These are phyloP conservation scores for Macropis europaea DNA, from an alignment of 2,888 invertebrate species.

Conservation along the genomic window DNA sequence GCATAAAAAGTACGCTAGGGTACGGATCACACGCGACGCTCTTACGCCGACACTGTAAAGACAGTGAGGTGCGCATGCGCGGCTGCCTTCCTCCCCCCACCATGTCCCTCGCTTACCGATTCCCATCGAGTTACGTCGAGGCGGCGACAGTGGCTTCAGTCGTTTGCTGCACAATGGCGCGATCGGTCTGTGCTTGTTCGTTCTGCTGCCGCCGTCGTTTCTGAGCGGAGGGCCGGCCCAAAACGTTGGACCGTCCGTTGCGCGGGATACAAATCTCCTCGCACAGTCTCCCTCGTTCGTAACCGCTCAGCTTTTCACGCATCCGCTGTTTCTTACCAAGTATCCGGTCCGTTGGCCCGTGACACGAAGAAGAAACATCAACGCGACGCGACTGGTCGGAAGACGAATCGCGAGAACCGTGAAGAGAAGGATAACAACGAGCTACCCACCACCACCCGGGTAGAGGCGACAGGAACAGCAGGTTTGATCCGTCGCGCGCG, in stretches of 20 bases:
- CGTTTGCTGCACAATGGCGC: slow-evolving; percentile 77
- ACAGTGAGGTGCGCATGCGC: slow-evolving; percentile 29
- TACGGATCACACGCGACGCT: background rate
- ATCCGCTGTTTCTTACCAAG: slow-evolving; percentile 20
- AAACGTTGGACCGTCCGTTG: slow-evolving; percentile 76
- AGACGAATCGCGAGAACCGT: slow-evolving; percentile 25
- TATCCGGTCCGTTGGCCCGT: background rate
- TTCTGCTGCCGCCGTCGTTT: slow-evolving; percentile 74
- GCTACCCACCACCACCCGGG: slow-evolving; percentile 22
- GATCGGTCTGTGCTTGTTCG: slow-evolving; percentile 63
- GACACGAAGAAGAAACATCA: slow-evolving; percentile 21
- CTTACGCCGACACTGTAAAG: slow-evolving; percentile 38
- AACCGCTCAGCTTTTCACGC: slow-evolving; percentile 41
- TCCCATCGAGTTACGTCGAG: slow-evolving; percentile 21
- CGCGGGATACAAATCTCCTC: slow-evolving; percentile 62
- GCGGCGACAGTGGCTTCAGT: slow-evolving; percentile 62
- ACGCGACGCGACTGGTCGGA: slow-evolving; percentile 35
- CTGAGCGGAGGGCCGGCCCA: slow-evolving; percentile 78
- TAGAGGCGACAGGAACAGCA: slow-evolving; percentile 35
- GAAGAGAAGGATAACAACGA: slow-evolving; percentile 21
- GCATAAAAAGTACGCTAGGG: background rate
- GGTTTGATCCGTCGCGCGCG: slow-evolving; percentile 57
- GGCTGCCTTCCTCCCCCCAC: background rate
- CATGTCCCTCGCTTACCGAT: background rate
- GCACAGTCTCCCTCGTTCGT: slow-evolving; percentile 51